A percentile compares a stretch with the other conserved stretches of the same genome.
Conservation (phyloP, 2,797 vertebrate species). For the Enteromius mattozi region DNA sequence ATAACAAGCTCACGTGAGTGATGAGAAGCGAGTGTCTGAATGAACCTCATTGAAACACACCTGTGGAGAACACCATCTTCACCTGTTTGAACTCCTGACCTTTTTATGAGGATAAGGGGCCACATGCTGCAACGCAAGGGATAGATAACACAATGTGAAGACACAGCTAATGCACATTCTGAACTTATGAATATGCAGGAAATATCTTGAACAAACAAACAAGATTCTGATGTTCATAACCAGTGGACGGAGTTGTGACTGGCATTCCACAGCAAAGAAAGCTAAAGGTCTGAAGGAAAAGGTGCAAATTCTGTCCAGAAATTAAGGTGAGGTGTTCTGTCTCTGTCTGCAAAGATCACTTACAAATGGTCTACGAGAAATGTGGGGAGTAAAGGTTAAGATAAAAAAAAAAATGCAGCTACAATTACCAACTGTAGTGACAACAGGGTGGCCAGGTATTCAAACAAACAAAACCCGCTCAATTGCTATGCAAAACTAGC, state of each 20-base stretch:
- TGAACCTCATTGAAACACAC: slow-evolving; percentile 59
- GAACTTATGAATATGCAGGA: not conserved
- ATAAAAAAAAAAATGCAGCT: not conserved
- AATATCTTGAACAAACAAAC: not conserved
- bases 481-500: no score
- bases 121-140: slow-evolving; percentile 13
- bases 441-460: no score
- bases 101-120: slow-evolving; percentile 39
- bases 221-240: not conserved
- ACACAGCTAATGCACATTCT: not conserved
- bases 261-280: not conserved
- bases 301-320: not conserved
- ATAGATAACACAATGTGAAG: not conserved
- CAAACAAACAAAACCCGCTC: no score
- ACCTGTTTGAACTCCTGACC: slow-evolving; percentile 63
- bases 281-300: not conserved
- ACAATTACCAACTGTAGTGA: no score
- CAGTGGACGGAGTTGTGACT: not conserved
- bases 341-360: not conserved
- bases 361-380: not conserved
- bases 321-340: not conserved
- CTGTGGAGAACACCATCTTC: slow-evolving; percentile 52
- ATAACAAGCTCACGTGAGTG: slow-evolving; percentile 38
- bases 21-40: slow-evolving; percentile 55
- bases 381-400: not conserved